Evolutionary conservation across 2,888 invertebrate species (phyloP), one percentile per base, ranked within the genome.

Genomic region (Lutraria lutraria): DNA sequence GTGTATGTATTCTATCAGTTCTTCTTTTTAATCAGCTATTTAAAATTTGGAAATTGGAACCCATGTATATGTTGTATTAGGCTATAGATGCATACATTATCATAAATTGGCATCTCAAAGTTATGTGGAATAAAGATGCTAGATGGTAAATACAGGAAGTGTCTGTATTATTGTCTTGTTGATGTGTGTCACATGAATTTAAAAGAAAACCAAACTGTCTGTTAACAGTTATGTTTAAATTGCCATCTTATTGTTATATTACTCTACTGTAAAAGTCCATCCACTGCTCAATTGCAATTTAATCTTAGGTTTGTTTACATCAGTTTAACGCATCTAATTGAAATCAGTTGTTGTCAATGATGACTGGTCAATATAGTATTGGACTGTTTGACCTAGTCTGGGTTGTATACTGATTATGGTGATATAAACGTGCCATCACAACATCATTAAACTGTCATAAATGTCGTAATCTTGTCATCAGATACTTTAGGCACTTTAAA

Each of bases 381-480:
- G 53, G 79, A 19, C 16, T 54, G 19, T 34, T 29, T 85, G 81
- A 72, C 81, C 76, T 81, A 52, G 60, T 72, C 31, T 34, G 15
- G 63, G 68, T 81, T 60, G 72, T 89, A 89, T 86, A 89, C 83
- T 79, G 84, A 89, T 89, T 86, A 89, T 84, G 53, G 85, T 76
- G 85, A 82, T 43, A 85, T 88, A 88, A 88, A 88, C 82, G 82
- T 88, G 88, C 56, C 88, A 85, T 88, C 88, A 88, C 16, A 52
- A 63, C 53, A 54, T 81, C 25, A 60, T 85, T 81, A 88, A 88
- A 80, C 83, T 83, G 84, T 81, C 25, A 68, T 88, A 88, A 88
- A 88, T 72, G 29, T 16, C 81, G n/a, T 60, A 83, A 60, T 34
- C 25, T n/a, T 1, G 12, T 12, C 63, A 68, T 68, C 63, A 10